These are phyloP conservation scores for Lytechinus variegatus DNA, from an alignment of 35 echinoderm and acorn worm genomes.

Conservation along the genomic window DNA sequence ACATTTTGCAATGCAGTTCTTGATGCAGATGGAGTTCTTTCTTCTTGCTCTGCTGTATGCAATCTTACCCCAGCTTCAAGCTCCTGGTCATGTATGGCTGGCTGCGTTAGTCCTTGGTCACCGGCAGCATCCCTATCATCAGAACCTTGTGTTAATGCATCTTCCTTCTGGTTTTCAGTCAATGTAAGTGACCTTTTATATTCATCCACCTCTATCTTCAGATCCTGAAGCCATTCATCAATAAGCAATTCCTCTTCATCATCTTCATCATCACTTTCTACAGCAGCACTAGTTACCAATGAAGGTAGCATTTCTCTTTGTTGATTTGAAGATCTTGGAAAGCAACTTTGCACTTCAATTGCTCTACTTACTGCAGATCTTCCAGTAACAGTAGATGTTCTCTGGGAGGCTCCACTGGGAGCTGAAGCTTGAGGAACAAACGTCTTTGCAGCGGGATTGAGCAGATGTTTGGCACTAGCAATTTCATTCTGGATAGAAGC, in stretches of 20 bases:
- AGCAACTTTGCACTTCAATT: conserved; percentile 23
- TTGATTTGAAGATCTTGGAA: conserved; percentile 30
- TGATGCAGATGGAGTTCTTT: not conserved
- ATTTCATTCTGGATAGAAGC: conserved; percentile 72
- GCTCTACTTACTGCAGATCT: not conserved
- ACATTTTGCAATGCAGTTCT: not conserved
- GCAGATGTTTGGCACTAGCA: conserved; percentile 57
- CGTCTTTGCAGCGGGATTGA: conserved; percentile 78
- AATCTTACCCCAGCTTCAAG: not conserved
- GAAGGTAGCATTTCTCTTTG: not conserved
- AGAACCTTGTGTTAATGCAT: conserved; percentile 7
- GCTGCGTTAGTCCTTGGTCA: not conserved
- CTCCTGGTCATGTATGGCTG: not conserved
- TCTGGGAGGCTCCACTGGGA: not conserved
- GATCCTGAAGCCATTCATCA: conserved; percentile 36
- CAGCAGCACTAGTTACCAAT: not conserved
- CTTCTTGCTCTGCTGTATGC: not conserved
- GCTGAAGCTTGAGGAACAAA: conserved; percentile 25
- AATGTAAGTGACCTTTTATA: conserved; percentile 62
- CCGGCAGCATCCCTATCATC: not conserved
- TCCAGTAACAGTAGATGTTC: not conserved
- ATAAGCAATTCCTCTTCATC: conserved; percentile 71
- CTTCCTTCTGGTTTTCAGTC: not conserved
- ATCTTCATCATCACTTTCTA: conserved; percentile 38
- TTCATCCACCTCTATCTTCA: conserved; percentile 69